These are phyloP conservation scores for Sebastes schlegelii DNA, from an alignment of 2,113 vertebrate genomes.

Conservation along the genomic window DNA sequence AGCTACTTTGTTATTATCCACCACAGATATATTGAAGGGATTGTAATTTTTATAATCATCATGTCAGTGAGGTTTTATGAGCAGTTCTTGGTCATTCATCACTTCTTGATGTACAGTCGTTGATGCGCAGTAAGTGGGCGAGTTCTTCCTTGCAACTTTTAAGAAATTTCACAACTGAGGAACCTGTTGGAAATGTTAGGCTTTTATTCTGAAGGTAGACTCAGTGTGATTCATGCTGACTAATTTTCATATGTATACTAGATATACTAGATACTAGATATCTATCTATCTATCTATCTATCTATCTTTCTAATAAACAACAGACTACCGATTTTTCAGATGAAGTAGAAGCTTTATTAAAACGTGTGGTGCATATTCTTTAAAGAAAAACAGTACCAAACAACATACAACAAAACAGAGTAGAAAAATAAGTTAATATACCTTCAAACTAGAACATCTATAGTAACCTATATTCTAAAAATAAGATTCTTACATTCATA, in stretches of 20 bases:
- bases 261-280: too few species aligned
- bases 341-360: conserved; percentile 66
- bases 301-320: conserved; percentile 1
- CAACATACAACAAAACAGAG: too few species aligned
- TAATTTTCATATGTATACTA: background rate
- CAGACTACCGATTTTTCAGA: background rate
- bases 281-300: background rate
- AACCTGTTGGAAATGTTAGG: background rate
- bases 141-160: background rate
- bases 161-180: background rate
- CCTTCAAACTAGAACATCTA: too few species aligned
- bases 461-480: too few species aligned
- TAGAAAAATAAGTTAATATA: too few species aligned
- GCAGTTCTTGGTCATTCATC: background rate
- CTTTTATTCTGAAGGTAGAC: background rate
- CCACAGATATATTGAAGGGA: background rate
- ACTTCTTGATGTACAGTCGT: background rate
- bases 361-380: too few species aligned
- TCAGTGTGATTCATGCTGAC: background rate
- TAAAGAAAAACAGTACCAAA: too few species aligned
- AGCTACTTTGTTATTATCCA: too few species aligned
- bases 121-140: background rate
- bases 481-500: conserved; percentile 76
- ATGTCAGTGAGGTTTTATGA: background rate
- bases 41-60: background rate